Base-by-base conservation (phyloP, 2,797 vertebrate species). In the Intellagama lesueurii region DNA sequence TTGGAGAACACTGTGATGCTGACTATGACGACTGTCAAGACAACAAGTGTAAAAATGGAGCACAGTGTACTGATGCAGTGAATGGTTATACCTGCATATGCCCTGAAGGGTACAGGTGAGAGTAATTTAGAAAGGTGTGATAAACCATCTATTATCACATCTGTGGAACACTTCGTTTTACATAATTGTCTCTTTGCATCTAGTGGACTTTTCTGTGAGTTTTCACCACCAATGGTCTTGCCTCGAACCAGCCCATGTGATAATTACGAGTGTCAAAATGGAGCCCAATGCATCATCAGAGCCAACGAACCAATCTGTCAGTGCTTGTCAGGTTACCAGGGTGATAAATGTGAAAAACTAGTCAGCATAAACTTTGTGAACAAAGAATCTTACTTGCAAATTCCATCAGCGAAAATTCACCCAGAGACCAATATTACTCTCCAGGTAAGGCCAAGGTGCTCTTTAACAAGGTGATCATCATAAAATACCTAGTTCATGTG, bases 211-310 rank as follows among this genome's bases (percentile, higher is more conserved):
- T 99, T 99, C 95, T 99, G 99, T 83, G 98, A 99, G 94, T 98
- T 98, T 93, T 96, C 98, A 47, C 99, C 98, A 0, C 99, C 99
- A 4, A 99, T 99, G 98, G 98, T 99, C 89, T 96, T 99, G 30
- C 99, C 99, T 19, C 98, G 99, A 70, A 99, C 99, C 92, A 99
- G 99, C 90, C 99, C 98, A 7, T 99, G 99, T 86, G 99, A 99
- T 95, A 97, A 99, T 94, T 98, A 98, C 4, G 99, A 99, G 86
- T 99, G 99, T 93, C 98, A 98, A 89, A 99, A 99, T 3, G 98
- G 97, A 85, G 99, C 99, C 0, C 98, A 99, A 93, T 99, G 99
- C 83, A 98, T 99, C 56, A 92, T 98, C 94, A 96, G 97, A 95
- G 97, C 96, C 89, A 96, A 95, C 1, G 98, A 99, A 87, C 99